These are phyloP conservation scores for Hedya salicella DNA, from an alignment of 2,888 invertebrate species.

Conservation along the genomic window DNA sequence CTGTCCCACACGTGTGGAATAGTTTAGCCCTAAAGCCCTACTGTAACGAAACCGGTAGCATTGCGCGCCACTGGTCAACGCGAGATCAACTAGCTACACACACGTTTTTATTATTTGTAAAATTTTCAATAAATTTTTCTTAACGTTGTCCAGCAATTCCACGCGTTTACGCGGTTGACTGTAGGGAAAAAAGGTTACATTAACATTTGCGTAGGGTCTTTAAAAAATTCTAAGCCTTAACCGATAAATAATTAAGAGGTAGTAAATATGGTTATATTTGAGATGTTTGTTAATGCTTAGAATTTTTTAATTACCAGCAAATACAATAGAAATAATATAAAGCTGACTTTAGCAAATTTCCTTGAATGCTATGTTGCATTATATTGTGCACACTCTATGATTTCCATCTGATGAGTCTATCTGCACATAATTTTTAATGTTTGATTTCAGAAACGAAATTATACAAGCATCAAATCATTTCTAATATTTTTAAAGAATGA, in stretches of 20 bases:
- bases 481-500: conserved; percentile 32
- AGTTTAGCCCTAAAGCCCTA: conserved; percentile 79
- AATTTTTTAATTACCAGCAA: conserved; percentile 78
- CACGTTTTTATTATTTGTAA: conserved; percentile 75
- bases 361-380: conserved; percentile 8
- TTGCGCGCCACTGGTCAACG: conserved; percentile 86
- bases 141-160: conserved; percentile 80
- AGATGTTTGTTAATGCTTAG: conserved; percentile 63
- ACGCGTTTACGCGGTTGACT: conserved; percentile 82
- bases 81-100: conserved; percentile 82
- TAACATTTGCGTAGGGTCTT: conserved; percentile 76
- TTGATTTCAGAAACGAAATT: conserved; percentile 19
- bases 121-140: conserved; percentile 75
- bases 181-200: conserved; percentile 84
- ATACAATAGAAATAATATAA: conserved; percentile 55
- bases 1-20: conserved; percentile 82
- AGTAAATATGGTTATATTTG: neutral
- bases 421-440: conserved; percentile 11
- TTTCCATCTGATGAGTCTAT: neutral
- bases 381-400: conserved; percentile 12
- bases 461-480: conserved; percentile 8
- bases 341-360: conserved; percentile 25
- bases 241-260: conserved; percentile 32
- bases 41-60: conserved; percentile 84
- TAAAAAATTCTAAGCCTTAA: conserved; percentile 79